Evolutionary conservation across 2,797 vertebrate genomes (phyloP).

Genomic region (Poeciliopsis infans): DNA sequence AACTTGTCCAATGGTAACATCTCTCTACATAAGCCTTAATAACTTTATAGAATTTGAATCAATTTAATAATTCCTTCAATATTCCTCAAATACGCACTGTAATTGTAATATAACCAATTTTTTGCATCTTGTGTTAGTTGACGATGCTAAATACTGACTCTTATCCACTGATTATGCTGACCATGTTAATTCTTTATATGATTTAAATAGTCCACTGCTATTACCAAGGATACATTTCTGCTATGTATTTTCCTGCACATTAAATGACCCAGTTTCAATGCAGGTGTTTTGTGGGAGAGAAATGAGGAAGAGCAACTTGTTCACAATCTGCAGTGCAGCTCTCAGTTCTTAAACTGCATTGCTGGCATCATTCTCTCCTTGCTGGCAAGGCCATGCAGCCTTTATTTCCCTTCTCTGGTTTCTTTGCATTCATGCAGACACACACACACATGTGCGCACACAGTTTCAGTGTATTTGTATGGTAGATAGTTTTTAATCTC

Average conservation of each 20-base stretch:
- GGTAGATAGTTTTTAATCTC: conserved; percentile 10
- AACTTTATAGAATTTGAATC: neutral
- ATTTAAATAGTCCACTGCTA: neutral
- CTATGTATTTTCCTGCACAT: conserved; percentile 7
- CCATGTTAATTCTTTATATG: neutral
- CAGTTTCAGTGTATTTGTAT: no score
- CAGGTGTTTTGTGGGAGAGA: conserved; percentile 23
- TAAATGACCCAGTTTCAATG: conserved; percentile 16
- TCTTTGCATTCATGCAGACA: conserved; percentile 46
- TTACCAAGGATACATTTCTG: neutral
- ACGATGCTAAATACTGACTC: neutral
- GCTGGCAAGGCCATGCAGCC: conserved; percentile 53
- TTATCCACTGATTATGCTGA: neutral
- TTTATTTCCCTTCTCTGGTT: conserved; percentile 40
- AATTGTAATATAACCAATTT: neutral
- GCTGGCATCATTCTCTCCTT: conserved; percentile 52
- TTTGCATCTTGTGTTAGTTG: neutral
- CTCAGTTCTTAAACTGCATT: conserved; percentile 54
- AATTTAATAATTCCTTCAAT: neutral
- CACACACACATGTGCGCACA: no score
- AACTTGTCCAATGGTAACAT: neutral
- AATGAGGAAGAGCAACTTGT: conserved; percentile 40
- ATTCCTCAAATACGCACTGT: neutral
- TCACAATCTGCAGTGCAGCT: conserved; percentile 71
- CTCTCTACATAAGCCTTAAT: neutral